Conservation (phyloP, 2,113 vertebrate genomes). For the Ceuthmochares aereus region DNA sequence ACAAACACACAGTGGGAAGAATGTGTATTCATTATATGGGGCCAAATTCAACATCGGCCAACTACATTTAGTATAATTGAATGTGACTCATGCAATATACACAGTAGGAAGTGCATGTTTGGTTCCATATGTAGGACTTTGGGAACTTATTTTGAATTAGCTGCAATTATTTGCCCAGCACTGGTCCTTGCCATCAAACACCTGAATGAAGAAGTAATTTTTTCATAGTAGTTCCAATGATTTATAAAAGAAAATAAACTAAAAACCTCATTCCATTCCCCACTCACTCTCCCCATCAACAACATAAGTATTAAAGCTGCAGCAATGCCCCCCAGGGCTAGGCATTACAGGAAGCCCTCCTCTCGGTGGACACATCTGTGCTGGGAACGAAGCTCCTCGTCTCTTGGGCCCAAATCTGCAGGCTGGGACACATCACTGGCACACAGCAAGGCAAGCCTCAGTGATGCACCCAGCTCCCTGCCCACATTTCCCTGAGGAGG, state of each 20-base stretch:
- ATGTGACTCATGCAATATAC: not conserved
- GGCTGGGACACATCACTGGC: not conserved
- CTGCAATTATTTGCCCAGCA: not conserved
- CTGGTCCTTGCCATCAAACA: not conserved
- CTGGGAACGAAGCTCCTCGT: not conserved
- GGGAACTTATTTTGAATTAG: not conserved
- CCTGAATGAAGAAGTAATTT: not conserved
- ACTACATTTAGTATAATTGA: not conserved
- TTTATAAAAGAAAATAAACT: not conserved
- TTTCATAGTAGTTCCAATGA: not conserved
- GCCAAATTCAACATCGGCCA: not conserved
- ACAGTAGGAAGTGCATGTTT: not conserved
- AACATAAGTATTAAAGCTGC: not conserved
- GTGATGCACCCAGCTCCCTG: too few relatives aligned
- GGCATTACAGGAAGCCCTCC: fast-evolving
- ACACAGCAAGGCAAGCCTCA: not conserved
- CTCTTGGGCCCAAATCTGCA: not conserved
- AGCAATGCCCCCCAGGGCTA: not conserved
- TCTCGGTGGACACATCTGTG: not conserved
- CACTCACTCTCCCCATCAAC: not conserved
- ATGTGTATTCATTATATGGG: not conserved
- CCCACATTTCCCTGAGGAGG: not conserved
- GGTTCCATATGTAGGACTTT: not conserved
- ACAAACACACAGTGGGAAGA: not conserved
- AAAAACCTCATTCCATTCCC: not conserved